phyloP scores from a whole-genome alignment of 1,140 invertebrate genomes.

The Ips typographus region DNA sequence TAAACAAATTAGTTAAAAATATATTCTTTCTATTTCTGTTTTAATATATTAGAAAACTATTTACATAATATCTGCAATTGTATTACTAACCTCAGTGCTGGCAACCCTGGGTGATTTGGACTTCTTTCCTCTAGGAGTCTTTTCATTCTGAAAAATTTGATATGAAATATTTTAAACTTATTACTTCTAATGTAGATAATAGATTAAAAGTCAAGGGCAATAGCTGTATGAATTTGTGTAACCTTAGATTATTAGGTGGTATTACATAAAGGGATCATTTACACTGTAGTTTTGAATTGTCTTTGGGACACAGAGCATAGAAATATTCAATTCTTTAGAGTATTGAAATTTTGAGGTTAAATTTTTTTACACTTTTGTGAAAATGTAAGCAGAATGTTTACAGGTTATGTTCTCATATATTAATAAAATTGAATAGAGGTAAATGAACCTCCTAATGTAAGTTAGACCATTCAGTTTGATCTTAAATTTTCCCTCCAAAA shows the following conservation, averaged over 20 bases:
- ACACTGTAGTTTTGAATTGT: too few relatives aligned
- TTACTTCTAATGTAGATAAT: constrained; percentile 9
- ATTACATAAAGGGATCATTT: too few relatives aligned
- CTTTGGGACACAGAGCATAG: too few relatives aligned
- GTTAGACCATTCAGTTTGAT: background rate
- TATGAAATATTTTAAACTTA: background rate
- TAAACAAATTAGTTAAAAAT: constrained; percentile 27
- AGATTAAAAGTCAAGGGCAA: background rate
- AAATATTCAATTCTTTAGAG: too few relatives aligned
- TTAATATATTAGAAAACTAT: background rate
- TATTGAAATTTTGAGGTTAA: too few relatives aligned
- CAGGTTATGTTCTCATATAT: too few relatives aligned
- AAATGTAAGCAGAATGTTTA: too few relatives aligned
- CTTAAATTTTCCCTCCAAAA: constrained; percentile 53
- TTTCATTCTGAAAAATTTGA: constrained; percentile 45
- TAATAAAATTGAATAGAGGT: too few relatives aligned
- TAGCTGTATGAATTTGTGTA: too few relatives aligned
- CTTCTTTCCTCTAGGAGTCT: constrained; percentile 45
- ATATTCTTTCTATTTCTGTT: background rate
- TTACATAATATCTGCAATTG: background rate
- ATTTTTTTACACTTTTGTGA: too few relatives aligned
- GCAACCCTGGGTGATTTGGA: constrained; percentile 46
- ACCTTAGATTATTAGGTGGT: too few relatives aligned
- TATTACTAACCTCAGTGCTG: constrained; percentile 33
- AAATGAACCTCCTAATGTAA: too few relatives aligned